phyloP scores from a whole-genome alignment of 2,888 invertebrate species.

The Drosophila stalkeri region DNA sequence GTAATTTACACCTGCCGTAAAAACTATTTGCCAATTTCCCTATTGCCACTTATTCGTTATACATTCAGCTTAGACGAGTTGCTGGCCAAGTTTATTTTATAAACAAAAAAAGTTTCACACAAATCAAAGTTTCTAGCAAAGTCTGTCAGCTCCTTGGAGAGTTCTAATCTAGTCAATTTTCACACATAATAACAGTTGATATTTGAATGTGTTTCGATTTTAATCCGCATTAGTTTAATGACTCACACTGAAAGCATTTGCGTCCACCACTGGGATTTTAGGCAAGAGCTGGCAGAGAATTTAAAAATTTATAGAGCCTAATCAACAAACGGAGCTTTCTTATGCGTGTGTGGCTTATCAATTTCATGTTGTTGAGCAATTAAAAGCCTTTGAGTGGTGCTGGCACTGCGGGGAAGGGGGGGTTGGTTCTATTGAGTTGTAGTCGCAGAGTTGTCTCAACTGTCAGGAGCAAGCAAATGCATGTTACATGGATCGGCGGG shows the following conservation, averaged over 20 bases:
- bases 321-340: neutral
- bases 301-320: neutral
- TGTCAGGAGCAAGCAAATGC: slow-evolving; percentile 60
- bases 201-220: slow-evolving; percentile 10
- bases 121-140: slow-evolving; percentile 3
- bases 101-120: slow-evolving; percentile 1
- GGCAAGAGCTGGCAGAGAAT: slow-evolving; percentile 1
- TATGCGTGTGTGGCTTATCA: slow-evolving; percentile 28
- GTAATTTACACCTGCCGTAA: slow-evolving; percentile 40
- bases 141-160: slow-evolving; percentile 10
- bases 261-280: slow-evolving; percentile 16
- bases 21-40: slow-evolving; percentile 8
- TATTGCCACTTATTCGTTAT: slow-evolving; percentile 4
- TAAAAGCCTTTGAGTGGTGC: slow-evolving; percentile 52
- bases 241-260: slow-evolving; percentile 25
- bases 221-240: slow-evolving; percentile 47
- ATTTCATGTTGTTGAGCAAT: slow-evolving; percentile 50
- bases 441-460: slow-evolving; percentile 48
- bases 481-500: neutral
- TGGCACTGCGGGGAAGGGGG: neutral
- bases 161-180: neutral
- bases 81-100: slow-evolving; percentile 3
- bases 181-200: slow-evolving; percentile 9
- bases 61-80: slow-evolving; percentile 7
- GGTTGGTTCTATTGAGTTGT: slow-evolving; percentile 54